Percentiles rank a stretch among this genome's conserved stretches.
Evolutionary conservation across 2,113 vertebrate species (phyloP).

Genomic region (Eretmodus cyanostictus): DNA sequence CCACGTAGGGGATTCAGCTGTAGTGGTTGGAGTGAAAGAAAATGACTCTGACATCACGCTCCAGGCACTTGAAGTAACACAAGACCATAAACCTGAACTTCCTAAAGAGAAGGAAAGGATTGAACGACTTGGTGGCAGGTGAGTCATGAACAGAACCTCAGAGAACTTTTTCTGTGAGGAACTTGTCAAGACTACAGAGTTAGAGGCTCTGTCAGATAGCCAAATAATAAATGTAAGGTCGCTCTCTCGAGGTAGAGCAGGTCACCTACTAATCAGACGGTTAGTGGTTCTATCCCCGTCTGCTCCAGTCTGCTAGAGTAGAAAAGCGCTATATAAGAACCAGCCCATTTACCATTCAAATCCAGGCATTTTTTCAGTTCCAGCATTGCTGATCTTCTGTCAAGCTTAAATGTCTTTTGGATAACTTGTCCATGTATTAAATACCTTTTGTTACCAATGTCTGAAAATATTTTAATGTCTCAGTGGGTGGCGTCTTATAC

Average conservation of each 20-base stretch:
- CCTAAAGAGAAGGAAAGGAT: constrained; percentile 94
- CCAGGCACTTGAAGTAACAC: constrained; percentile 91
- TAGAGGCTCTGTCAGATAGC: neutral
- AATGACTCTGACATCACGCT: constrained; percentile 82
- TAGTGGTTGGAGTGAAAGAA: constrained; percentile 90
- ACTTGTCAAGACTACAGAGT: neutral
- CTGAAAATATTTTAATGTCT: neutral
- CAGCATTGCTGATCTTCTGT: neutral
- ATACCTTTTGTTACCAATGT: neutral
- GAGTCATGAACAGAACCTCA: neutral
- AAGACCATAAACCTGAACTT: constrained; percentile 96
- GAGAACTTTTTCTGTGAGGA: neutral
- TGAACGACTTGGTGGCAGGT: constrained; percentile 96
- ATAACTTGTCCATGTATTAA: neutral
- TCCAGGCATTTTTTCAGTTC: neutral
- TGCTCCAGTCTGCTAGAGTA: neutral
- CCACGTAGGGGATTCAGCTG: constrained; percentile 93
- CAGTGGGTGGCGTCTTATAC: neutral
- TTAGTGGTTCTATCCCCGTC: neutral
- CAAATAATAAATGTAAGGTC: neutral
- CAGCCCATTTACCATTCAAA: neutral
- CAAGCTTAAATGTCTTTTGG: neutral
- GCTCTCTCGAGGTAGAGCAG: neutral
- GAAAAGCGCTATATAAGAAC: neutral
- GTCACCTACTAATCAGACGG: neutral